Base-by-base conservation (phyloP, 2,888 invertebrate species). In the Stictocephala bisonia region DNA sequence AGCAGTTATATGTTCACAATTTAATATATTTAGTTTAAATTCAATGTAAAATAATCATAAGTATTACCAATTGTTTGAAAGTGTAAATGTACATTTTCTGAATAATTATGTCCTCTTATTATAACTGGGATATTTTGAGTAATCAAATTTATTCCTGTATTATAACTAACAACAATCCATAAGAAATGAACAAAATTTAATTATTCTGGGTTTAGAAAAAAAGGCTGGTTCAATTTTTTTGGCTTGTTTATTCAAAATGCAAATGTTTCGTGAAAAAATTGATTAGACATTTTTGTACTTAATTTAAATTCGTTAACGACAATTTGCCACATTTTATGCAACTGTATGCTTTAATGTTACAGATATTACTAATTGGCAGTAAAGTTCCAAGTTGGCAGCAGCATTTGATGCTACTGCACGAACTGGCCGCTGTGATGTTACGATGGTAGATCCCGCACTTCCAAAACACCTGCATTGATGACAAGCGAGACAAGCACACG, bases 241-340 rank as follows among this genome's bases (percentile, higher is more conserved):
- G 78, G 79, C 80, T 80, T 80, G 79, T 80, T 80, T 80, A 80
- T 80, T 80, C 79, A 80, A 80, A 80, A 80, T 80, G 80, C 79
- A 80, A 79, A 80, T 80, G 80, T 80, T 80, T 77, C 77, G 79
- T 80, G 80, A 80, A 80, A 79, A 79, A 80, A 76, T 70, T 56
- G 26, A 53, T 70, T 70, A 56, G 70, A 70, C 44, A 64, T 44
- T 53, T 70, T 70, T 70, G 69, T 69, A 69, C 69, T 51, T 69
- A 53, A 69, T 60, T 64, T 70, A 70, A 70, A 70, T 70, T 70
- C 70, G 70, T 41, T 35, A 40, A 41, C 40, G 70, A 56, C 70
- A 70, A 41, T 70, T 70, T 70, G 56, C 41, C 70, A 70, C 70
- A 70, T 70, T 70, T 56, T 53, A 70, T 70, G 56, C 56, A 56